These are phyloP conservation scores for Microcebus griseorufus DNA, from an alignment of 2,113 vertebrate genomes.

Conservation along the genomic window DNA sequence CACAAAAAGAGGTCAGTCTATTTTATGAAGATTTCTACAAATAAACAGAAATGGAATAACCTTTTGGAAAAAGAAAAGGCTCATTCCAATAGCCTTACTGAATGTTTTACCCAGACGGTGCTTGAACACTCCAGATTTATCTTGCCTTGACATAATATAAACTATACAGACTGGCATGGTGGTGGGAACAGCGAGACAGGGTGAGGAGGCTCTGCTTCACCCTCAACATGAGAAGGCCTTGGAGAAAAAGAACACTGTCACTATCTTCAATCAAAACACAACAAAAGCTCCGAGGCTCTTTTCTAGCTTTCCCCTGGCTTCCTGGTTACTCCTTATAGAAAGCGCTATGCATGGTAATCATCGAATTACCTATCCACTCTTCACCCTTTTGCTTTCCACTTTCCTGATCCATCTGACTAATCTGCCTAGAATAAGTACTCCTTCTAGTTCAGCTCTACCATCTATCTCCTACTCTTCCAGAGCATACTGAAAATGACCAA, in stretches of 20 bases:
- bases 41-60: background rate
- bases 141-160: background rate
- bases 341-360: background rate
- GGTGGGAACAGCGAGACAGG: background rate
- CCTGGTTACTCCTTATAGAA: background rate
- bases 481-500: background rate
- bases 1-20: background rate
- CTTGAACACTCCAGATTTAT: background rate
- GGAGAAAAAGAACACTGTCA: background rate
- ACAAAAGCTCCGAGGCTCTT: background rate
- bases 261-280: background rate
- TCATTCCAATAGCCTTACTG: background rate
- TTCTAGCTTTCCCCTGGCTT: background rate
- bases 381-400: background rate
- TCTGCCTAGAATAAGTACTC: background rate
- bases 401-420: background rate
- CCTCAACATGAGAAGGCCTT: background rate
- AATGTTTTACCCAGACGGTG: background rate
- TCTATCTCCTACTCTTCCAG: background rate
- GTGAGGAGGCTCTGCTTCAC: background rate
- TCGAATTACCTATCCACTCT: background rate
- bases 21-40: background rate
- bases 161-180: background rate
- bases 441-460: background rate
- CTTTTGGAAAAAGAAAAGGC: constrained; percentile 11